Evolutionary conservation across 2,113 vertebrate genomes (phyloP).

Genomic region (Climacteris rufus): DNA sequence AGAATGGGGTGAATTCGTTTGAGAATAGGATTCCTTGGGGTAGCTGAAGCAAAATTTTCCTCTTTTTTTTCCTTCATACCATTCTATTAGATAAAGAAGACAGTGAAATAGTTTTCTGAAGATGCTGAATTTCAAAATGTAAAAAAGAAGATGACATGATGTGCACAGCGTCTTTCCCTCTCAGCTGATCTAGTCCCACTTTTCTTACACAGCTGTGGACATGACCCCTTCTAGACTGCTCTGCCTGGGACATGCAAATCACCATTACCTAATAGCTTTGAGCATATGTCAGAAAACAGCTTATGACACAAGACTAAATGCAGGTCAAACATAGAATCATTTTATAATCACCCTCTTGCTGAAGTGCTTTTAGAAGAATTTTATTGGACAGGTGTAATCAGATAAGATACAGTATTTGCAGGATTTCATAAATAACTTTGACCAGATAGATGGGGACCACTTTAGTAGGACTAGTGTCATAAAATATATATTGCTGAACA

Average conservation of each 20-base stretch:
- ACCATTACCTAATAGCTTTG: neutral
- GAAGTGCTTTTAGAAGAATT: neutral
- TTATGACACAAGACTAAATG: neutral
- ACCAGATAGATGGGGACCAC: neutral
- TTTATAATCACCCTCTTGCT: neutral
- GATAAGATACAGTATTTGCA: neutral
- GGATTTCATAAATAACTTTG: neutral
- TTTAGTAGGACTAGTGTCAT: neutral
- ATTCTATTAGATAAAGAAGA: neutral
- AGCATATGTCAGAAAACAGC: neutral
- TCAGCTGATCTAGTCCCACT: neutral
- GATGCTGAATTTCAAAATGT: neutral
- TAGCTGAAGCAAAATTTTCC: neutral
- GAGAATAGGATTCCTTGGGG: neutral
- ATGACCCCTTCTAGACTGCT: neutral
- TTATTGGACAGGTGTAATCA: neutral
- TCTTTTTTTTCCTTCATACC: neutral
- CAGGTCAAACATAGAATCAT: neutral
- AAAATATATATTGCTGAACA: neutral
- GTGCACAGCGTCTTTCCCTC: neutral
- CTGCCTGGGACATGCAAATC: neutral
- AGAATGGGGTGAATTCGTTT: neutral
- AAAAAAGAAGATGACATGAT: neutral
- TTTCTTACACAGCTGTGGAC: neutral
- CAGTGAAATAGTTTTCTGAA: neutral